Evolutionary conservation across 2,113 vertebrate genomes (phyloP).

Genomic region (Canis aureus): DNA sequence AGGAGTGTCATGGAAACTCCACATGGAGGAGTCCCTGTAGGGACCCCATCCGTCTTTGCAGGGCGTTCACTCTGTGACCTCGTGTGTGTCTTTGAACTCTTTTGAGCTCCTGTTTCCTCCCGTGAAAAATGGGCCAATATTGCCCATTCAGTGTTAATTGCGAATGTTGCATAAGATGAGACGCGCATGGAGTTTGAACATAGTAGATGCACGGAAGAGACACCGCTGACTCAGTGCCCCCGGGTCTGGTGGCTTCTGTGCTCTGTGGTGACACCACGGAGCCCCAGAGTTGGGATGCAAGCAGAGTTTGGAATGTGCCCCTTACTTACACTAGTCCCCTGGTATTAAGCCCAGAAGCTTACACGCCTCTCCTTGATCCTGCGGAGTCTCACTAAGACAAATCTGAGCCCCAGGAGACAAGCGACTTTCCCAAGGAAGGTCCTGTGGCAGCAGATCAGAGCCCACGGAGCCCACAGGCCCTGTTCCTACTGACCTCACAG

Average conservation of each 20-base stretch:
- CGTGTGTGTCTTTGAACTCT: neutral
- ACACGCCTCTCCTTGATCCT: accelerated
- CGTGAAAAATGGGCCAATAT: accelerated
- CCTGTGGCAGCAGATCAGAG: neutral
- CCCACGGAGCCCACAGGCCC: too few species aligned
- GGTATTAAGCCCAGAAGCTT: neutral
- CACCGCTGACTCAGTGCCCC: accelerated
- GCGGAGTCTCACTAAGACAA: neutral
- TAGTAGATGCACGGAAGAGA: accelerated
- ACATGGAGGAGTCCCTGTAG: neutral
- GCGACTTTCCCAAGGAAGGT: neutral
- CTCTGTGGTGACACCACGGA: neutral
- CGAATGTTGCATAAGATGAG: accelerated
- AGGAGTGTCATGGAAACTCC: accelerated
- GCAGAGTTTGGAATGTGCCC: neutral
- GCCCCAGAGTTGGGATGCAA: neutral
- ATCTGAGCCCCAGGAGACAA: neutral
- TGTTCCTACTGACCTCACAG: too few species aligned
- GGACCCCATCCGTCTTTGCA: accelerated
- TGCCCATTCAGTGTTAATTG: accelerated
- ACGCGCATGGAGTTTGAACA: neutral
- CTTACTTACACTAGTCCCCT: neutral
- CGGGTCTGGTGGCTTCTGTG: neutral
- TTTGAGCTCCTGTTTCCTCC: neutral
- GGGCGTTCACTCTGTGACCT: neutral